Percentiles rank a stretch among this genome's conserved stretches.
Evolutionary conservation across 2,888 invertebrate genomes (phyloP).

Genomic region (Campaea margaritaria): DNA sequence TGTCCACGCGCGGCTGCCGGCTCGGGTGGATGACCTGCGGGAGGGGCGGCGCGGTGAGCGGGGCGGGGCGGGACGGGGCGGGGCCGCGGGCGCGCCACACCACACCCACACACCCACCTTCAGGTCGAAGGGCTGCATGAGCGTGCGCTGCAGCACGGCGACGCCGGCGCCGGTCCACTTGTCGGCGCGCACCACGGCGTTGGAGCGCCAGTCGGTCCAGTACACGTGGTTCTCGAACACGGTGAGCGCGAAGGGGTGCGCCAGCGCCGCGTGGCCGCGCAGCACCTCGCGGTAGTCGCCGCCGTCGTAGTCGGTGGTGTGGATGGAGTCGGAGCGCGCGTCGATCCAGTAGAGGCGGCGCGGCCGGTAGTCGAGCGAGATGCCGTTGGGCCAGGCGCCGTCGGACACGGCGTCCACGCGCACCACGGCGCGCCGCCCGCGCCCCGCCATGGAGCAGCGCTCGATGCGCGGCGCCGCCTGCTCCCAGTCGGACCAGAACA

Average conservation of each 20-base stretch:
- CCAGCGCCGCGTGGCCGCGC: constrained; percentile 89
- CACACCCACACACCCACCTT: constrained; percentile 84
- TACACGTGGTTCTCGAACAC: constrained; percentile 94
- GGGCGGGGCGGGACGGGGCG: too few species aligned
- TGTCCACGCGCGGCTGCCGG: constrained; percentile 66
- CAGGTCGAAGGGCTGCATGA: constrained; percentile 96
- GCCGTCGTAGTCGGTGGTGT: constrained; percentile 93
- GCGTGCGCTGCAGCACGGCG: constrained; percentile 91
- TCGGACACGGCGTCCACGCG: constrained; percentile 80
- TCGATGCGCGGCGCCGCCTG: constrained; percentile 91
- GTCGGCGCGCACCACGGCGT: constrained; percentile 93
- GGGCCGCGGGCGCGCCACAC: too few species aligned
- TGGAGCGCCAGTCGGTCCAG: constrained; percentile 97
- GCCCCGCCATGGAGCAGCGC: constrained; percentile 92
- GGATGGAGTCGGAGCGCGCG: constrained; percentile 93
- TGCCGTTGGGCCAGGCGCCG: constrained; percentile 94
- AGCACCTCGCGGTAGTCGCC: constrained; percentile 88
- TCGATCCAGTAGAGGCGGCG: constrained; percentile 93
- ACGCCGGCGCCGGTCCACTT: constrained; percentile 93
- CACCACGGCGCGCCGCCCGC: constrained; percentile 86
- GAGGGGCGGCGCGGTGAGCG: too few species aligned
- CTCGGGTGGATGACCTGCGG: constrained; percentile 75
- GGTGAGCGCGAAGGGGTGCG: constrained; percentile 95
- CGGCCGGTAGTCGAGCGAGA: constrained; percentile 91
- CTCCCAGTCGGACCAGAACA: constrained; percentile 97